Percentiles rank a stretch among this genome's conserved stretches.
phyloP scores from a whole-genome alignment of 1,140 invertebrate genomes.

The Pteromalus puparum region DNA sequence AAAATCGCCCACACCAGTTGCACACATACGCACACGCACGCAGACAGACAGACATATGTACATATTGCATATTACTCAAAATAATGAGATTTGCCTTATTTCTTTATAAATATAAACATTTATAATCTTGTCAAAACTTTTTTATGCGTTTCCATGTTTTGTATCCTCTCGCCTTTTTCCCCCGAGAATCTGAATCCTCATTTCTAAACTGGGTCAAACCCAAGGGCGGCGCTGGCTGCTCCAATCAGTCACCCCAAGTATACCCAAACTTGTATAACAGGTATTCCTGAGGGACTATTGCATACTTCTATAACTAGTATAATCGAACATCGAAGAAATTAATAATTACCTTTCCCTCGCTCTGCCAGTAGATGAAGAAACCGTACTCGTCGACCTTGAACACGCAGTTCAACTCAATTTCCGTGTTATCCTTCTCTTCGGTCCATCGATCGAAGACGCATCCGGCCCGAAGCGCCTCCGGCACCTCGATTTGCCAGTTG shows the following conservation, averaged over 20 bases:
- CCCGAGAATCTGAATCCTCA: too few relatives aligned
- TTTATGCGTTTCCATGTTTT: too few relatives aligned
- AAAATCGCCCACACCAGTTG: too few relatives aligned
- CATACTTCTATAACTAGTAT: background rate
- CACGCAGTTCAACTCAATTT: conserved; percentile 90
- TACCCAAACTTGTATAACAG: background rate
- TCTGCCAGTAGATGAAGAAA: conserved; percentile 99
- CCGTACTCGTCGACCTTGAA: conserved; percentile 99
- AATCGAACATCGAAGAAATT: background rate
- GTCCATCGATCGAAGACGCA: conserved; percentile 96
- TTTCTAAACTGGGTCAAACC: background rate
- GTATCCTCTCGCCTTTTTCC: too few relatives aligned
- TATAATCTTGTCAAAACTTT: too few relatives aligned
- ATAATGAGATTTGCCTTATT: too few relatives aligned
- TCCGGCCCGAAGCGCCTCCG: conserved; percentile 89
- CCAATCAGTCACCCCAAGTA: background rate
- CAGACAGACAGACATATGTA: too few relatives aligned
- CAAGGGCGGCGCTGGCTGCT: background rate
- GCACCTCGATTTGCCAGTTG: conserved; percentile 97
- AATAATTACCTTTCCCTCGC: conserved; percentile 88
- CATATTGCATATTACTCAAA: too few relatives aligned
- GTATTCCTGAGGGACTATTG: background rate
- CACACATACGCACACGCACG: too few relatives aligned
- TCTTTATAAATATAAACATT: too few relatives aligned
- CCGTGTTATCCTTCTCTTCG: conserved; percentile 94